phyloP scores from a whole-genome alignment of 2,797 vertebrate species.

The Nannoperca australis region DNA sequence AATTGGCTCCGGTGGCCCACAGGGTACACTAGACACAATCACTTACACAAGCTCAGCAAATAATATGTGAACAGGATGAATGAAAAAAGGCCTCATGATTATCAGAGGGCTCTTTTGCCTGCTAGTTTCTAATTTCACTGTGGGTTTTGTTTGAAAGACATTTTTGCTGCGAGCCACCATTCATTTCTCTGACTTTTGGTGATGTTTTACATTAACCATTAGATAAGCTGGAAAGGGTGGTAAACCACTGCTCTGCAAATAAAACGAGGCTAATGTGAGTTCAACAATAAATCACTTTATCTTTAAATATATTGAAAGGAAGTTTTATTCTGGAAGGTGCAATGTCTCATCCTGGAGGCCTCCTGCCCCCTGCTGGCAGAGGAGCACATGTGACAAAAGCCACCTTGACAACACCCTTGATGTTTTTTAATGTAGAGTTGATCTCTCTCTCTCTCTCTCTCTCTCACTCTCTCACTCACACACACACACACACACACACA shows the following conservation, averaged over 20 bases:
- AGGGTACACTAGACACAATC: background rate
- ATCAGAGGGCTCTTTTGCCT: constrained; percentile 13
- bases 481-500: constrained; percentile 6
- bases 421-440: background rate
- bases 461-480: background rate
- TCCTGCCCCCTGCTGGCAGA: constrained; percentile 76
- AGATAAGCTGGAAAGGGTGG: background rate
- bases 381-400: background rate
- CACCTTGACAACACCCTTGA: constrained; percentile 1
- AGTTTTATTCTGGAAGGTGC: constrained; percentile 9
- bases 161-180: background rate
- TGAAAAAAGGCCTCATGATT: constrained; percentile 14
- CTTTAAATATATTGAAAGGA: background rate
- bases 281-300: constrained; percentile 7
- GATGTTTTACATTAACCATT: background rate
- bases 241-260: constrained; percentile 1
- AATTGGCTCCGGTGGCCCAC: constrained; percentile 11
- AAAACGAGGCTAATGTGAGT: background rate
- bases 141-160: background rate
- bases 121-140: constrained; percentile 20
- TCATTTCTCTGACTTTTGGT: background rate
- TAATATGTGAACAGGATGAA: constrained; percentile 20
- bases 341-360: constrained; percentile 39
- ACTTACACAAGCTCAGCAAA: constrained; percentile 37
- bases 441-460: background rate